Evolutionary conservation across 2,797 vertebrate species (phyloP), one percentile per base, ranked within the genome.

Genomic region (Chelidonichthys spinosus): DNA sequence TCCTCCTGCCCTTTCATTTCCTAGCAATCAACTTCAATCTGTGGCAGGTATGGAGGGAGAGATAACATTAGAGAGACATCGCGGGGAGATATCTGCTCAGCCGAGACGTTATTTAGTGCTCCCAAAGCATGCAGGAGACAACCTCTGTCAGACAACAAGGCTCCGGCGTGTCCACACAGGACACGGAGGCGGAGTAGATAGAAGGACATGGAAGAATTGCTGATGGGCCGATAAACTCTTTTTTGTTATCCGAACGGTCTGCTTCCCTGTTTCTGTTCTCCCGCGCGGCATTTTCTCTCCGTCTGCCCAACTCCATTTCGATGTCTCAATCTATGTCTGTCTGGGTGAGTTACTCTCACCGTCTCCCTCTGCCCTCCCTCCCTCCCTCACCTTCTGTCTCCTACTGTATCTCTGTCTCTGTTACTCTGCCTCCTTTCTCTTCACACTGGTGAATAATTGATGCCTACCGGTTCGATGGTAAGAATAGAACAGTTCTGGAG

Each of bases 401-500:
- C 76, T 67, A 74, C 85, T 84, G 72, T 82, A 85, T 86, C 84
- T 87, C 73, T 85, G 79, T 84, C 87, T 90, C 86, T 85, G 72
- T 87, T 90, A 82, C 88, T 73, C 83, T 86, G 77, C 88, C 85
- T 87, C 78, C 84, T 88, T 89, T 90, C 87, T 85, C 25, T 91
- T 89, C 80, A 69, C 84, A 49, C 87, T 83, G 72, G 81, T 95
- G 89, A 95, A 94, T 95, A 94, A 95, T 95, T 94, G 90, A 95
- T 95, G 92, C 85, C 89, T 91, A 86, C 90, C 89, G 90, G 92
- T 94, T 91, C 83, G 71, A 87, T 90, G 92, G 92, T 92, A 94
- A 94, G 91, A 94, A 93, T 94, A 94, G 94, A 94, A 93, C 86
- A 90, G 84, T 90, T 91, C 90, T 92, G 83, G 90, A 94, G 93